These are phyloP conservation scores for Sebastes alutus DNA, from an alignment of 2,797 vertebrate species.

Conservation along the genomic window DNA sequence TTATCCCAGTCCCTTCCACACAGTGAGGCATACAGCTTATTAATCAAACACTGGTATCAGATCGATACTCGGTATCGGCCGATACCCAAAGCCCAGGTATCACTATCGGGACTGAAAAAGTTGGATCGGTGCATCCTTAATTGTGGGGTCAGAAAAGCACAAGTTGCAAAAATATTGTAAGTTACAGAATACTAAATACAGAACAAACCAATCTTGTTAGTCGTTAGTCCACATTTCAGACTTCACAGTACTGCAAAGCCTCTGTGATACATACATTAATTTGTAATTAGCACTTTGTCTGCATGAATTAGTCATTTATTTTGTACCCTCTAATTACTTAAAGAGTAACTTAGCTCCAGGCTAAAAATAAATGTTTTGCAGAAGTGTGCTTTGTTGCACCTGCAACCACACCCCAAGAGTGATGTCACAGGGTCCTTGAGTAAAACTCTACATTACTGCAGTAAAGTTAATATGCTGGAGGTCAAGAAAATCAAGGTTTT, in stretches of 20 bases:
- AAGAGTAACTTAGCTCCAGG: not conserved
- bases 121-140: not conserved
- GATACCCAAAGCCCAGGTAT: not conserved
- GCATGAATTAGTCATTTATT: conserved; percentile 13
- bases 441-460: not conserved
- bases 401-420: not conserved
- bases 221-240: not conserved
- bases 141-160: not conserved
- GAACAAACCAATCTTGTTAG: not conserved
- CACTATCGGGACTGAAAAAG: not conserved
- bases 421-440: not conserved
- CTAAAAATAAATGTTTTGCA: not conserved
- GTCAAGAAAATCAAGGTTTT: not conserved
- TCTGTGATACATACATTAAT: not conserved
- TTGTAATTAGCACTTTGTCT: conserved; percentile 1
- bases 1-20: not conserved
- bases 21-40: not conserved
- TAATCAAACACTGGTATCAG: not conserved
- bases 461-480: not conserved
- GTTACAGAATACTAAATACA: not conserved
- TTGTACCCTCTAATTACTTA: not conserved
- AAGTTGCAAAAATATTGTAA: not conserved
- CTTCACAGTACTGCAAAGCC: not conserved
- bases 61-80: not conserved
- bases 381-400: not conserved